Conservation (phyloP, 2,113 vertebrate species). For the Barnardius zonarius region DNA sequence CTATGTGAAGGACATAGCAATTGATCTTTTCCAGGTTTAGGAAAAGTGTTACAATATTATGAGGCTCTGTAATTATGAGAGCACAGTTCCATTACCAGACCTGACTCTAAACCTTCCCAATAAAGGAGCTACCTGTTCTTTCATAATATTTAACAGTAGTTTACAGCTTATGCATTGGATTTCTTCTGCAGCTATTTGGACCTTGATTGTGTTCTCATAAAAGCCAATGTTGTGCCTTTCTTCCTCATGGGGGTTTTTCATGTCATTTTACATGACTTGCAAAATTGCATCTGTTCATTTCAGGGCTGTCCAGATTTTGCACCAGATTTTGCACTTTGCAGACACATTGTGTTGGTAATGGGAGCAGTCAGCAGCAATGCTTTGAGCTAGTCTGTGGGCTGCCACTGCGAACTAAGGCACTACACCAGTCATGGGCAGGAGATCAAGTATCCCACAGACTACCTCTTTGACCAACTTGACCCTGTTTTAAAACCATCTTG, state of each 20-base stretch:
- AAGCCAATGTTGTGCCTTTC: neutral
- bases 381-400: neutral
- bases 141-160: neutral
- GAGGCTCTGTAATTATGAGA: neutral
- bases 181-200: neutral
- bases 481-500: neutral
- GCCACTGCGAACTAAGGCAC: rapidly evolving
- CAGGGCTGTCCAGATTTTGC: neutral
- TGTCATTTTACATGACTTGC: neutral
- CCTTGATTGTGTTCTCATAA: neutral
- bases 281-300: neutral
- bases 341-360: neutral
- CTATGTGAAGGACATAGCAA: neutral
- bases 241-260: neutral
- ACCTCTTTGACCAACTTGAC: neutral
- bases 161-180: neutral
- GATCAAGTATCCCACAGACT: neutral
- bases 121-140: neutral
- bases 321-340: neutral
- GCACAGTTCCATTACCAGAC: neutral
- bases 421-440: neutral
- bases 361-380: neutral
- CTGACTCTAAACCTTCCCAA: neutral
- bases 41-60: neutral
- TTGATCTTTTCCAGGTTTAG: slow-evolving; percentile 5